Evolutionary conservation across 2,888 invertebrate species (phyloP).

Genomic region (Eupithecia abbreviata): DNA sequence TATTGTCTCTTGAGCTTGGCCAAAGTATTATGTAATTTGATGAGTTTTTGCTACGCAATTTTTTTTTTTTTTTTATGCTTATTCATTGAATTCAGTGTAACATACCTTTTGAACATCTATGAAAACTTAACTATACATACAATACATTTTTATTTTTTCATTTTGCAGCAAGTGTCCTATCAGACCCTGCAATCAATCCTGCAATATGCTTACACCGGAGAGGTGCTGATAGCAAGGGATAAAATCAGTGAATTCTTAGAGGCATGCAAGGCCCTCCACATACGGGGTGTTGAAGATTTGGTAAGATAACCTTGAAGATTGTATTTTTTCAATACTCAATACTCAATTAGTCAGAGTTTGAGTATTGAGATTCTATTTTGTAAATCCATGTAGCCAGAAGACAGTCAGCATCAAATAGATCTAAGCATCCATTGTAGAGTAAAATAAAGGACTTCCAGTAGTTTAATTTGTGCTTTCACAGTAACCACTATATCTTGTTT

Average conservation of each 20-base stretch:
- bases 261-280: slow-evolving; percentile 71
- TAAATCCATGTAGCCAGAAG: neutral
- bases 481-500: too few relatives aligned
- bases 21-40: too few relatives aligned
- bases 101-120: too few relatives aligned
- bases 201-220: slow-evolving; percentile 78
- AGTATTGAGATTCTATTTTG: neutral
- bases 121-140: too few relatives aligned
- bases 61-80: too few relatives aligned
- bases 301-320: slow-evolving; percentile 47
- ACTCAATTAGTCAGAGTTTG: too few relatives aligned
- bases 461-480: neutral
- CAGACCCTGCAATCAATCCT: slow-evolving; percentile 66
- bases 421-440: too few relatives aligned
- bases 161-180: slow-evolving; percentile 74
- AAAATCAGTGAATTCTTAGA: slow-evolving; percentile 64
- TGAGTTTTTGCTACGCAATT: too few relatives aligned
- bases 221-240: slow-evolving; percentile 65
- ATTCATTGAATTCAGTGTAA: too few relatives aligned
- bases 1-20: too few relatives aligned
- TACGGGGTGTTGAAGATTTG: slow-evolving; percentile 73
- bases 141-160: neutral
- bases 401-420: neutral
- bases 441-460: neutral
- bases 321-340: too few relatives aligned